Base-by-base conservation (phyloP, 2,113 vertebrate species). In the Microtus oregoni region DNA sequence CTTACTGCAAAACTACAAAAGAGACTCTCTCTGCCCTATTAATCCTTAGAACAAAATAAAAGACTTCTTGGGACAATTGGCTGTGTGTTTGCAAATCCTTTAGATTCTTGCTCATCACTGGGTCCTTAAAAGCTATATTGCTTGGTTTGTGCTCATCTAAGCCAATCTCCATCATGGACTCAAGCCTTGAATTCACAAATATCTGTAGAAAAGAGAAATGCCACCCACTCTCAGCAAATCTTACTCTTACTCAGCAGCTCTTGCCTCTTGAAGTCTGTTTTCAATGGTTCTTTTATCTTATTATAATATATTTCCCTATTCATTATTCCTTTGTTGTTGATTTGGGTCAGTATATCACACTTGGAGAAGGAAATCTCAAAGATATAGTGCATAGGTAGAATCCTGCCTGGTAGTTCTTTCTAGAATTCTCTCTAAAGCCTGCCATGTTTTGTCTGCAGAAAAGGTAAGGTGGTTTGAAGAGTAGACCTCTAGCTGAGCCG, bases 311-410 rank as follows among this genome's bases (percentile, higher is more conserved):
- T 85, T 1, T 7, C 44, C 68, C 73, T 95, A 26, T 44, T 72
- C 67, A 11, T n/a, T 95, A 26, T 44, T 67, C 72, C 17, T n/a
- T 75, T 55, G 6, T 70, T 47, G 30, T 85, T 75, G 11, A 2
- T n/a, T 70, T 41, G 41, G 14, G 20, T 86, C 70, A 65, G 28
- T 11, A 47, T 35, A 88, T 30, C 30, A 65, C 13, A 87, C 1
- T 28, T 76, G 30, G 44, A 70, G 93, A 97, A 79, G 17, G 22
- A 91, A 83, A 68, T 86, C 32, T 85, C 32, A 79, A 52, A 70
- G 68, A 52, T 12, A 41, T 19, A 78, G 44, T 41, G 41, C 14
- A n/a, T 83, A 47, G 26, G 26, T 77, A 30, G 1, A 38, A 26
- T 47, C 67, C 75, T 35, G 1, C 22, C 41, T 77, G 83, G 65